phyloP scores from a whole-genome alignment of 2,888 invertebrate species.

The Leptopterna dolabrata region DNA sequence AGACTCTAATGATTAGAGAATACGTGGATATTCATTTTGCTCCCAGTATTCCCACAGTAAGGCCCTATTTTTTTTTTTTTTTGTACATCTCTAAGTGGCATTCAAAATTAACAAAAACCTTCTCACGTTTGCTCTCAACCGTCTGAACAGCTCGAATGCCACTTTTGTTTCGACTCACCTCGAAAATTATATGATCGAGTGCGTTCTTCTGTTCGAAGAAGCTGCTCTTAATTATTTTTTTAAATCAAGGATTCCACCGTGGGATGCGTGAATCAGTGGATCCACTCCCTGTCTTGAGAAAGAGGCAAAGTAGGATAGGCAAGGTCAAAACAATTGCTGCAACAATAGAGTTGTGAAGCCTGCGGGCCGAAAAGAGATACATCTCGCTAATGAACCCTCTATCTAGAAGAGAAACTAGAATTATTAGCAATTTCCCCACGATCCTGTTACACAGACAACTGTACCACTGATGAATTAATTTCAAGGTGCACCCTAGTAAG shows the following conservation, averaged over 20 bases:
- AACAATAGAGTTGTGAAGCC: slow-evolving; percentile 23
- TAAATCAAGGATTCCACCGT: neutral
- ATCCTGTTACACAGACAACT: too few species aligned
- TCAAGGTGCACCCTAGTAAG: too few species aligned
- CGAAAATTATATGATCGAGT: neutral
- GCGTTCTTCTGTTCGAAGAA: neutral
- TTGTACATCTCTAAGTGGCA: neutral
- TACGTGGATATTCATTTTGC: too few species aligned
- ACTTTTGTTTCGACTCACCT: neutral
- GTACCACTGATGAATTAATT: too few species aligned
- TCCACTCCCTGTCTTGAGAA: neutral
- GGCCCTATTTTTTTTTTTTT: too few species aligned
- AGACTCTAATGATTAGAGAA: too few species aligned
- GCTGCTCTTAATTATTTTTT: neutral
- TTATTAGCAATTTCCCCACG: neutral
- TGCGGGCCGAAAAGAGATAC: neutral
- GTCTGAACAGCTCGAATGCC: neutral
- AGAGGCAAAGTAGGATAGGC: neutral
- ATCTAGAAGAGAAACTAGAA: neutral
- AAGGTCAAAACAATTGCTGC: slow-evolving; percentile 19
- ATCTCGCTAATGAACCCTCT: neutral
- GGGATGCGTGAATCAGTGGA: slow-evolving; percentile 11
- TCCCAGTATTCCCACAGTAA: too few species aligned
- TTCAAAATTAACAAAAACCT: neutral
- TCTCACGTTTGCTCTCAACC: neutral